A percentile compares a stretch with the other conserved stretches of the same genome.
phyloP scores from a whole-genome alignment of 2,888 invertebrate genomes.

The Pecten maximus region DNA sequence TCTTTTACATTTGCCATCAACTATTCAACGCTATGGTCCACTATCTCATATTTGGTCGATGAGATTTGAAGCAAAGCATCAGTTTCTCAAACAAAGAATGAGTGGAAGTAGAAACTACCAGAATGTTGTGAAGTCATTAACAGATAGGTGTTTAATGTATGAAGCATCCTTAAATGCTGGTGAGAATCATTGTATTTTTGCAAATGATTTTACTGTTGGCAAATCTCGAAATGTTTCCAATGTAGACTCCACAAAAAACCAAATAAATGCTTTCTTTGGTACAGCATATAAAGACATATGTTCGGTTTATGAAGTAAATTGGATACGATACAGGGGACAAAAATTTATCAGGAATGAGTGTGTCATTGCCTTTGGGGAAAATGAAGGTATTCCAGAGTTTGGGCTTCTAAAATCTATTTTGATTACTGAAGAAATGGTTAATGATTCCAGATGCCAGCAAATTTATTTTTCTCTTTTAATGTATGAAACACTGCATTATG shows the following conservation, averaged over 20 bases:
- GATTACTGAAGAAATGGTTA: slow-evolving; percentile 21
- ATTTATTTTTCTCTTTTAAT: slow-evolving; percentile 38
- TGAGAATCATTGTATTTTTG: background rate
- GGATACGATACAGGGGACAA: slow-evolving; percentile 38
- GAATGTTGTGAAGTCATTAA: slow-evolving; percentile 42
- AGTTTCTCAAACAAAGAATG: slow-evolving; percentile 41
- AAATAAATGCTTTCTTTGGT: slow-evolving; percentile 37
- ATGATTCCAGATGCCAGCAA: slow-evolving; percentile 7
- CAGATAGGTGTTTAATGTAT: slow-evolving; percentile 41
- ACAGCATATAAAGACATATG: background rate
- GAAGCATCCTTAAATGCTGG: slow-evolving; percentile 31
- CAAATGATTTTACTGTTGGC: background rate
- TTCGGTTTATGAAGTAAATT: slow-evolving; percentile 18
- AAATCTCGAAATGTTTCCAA: background rate
- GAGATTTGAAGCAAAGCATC: slow-evolving; percentile 43
- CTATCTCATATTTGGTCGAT: slow-evolving; percentile 40
- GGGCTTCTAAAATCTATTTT: slow-evolving; percentile 31
- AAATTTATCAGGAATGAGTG: slow-evolving; percentile 37
- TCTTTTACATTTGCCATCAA: slow-evolving; percentile 35
- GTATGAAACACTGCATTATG: slow-evolving; percentile 38
- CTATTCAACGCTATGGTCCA: slow-evolving; percentile 41
- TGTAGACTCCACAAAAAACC: background rate
- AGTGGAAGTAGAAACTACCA: slow-evolving; percentile 35
- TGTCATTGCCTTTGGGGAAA: slow-evolving; percentile 40
- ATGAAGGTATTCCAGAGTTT: slow-evolving; percentile 42